Evolutionary conservation across 2,888 invertebrate genomes (phyloP).

Genomic region (Ophioninae sp.): DNA sequence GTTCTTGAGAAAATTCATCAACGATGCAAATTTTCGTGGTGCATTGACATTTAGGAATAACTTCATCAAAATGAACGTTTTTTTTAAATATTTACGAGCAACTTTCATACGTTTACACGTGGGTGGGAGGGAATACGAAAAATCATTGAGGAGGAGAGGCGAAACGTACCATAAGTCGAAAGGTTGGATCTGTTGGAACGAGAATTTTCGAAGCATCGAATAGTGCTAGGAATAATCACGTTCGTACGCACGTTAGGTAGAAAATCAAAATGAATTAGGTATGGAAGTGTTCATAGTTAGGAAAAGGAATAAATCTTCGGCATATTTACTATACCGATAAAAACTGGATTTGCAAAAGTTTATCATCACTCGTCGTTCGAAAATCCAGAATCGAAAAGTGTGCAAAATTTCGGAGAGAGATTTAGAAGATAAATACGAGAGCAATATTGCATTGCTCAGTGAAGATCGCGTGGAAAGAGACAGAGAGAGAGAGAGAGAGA

Average conservation of each 20-base stretch:
- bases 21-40: too few species aligned
- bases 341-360: too few species aligned
- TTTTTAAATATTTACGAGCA: too few species aligned
- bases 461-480: slow-evolving; percentile 1
- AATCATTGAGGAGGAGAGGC: too few species aligned
- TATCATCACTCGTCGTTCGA: too few species aligned
- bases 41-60: too few species aligned
- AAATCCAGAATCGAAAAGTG: too few species aligned
- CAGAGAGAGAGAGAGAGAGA: slow-evolving; percentile 18
- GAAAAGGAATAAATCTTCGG: not conserved
- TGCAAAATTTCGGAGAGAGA: not conserved
- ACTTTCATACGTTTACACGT: too few species aligned
- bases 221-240: slow-evolving; percentile 27
- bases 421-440: not conserved
- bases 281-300: slow-evolving; percentile 44
- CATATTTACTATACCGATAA: too few species aligned
- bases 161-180: slow-evolving; percentile 2
- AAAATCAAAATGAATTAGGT: slow-evolving; percentile 49
- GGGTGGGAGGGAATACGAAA: too few species aligned
- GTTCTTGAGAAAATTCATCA: too few species aligned
- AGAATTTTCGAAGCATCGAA: slow-evolving; percentile 12
- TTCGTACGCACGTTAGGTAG: slow-evolving; percentile 48
- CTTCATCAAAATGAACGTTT: too few species aligned
- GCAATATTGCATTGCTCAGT: slow-evolving; percentile 2
- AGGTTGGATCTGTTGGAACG: slow-evolving; percentile 6